Base-by-base conservation (phyloP, 1,140 invertebrate genomes). In the Sesamia nonagrioides region DNA sequence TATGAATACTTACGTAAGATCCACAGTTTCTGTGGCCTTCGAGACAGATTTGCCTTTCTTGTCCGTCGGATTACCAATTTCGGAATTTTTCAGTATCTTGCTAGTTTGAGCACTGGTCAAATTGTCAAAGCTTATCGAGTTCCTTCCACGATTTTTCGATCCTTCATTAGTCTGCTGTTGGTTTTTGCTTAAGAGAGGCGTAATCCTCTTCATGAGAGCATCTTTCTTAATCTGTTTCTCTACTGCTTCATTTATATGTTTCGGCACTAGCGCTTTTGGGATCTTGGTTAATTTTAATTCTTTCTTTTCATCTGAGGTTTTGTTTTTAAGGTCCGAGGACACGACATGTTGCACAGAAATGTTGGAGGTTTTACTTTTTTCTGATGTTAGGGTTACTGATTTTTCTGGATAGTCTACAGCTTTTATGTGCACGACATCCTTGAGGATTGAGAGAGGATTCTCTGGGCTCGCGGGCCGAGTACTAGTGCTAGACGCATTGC, bases 351-450 rank as follows among this genome's bases (percentile, higher is more conserved):
- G 21, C 54, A 58, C 54, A 15, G 18, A 27, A 33, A 58, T 58
- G 21, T 58, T 58, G 54, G 54, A 13, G 21, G 8, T 27, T 27
- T 13, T 33, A 58, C 42, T 27, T 27, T 50, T 48, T 4, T 5
- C 0, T 61, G 33, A 6, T 6, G 3, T 2, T 40, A 37, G 21
- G 3, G 3, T 27, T 13, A 27, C 21, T 0, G 54, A 27, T 13
- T 58, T 58, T 0, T 61, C 60, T 6, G 60, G 21, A n/a, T 50
- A 69, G 66, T 80, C 72, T 15, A 52, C n/a, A 33, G 90, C 90
- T 63, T 84, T 85, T 63, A 92, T 92, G 37, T 89, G 90, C 6
- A 92, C 80, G 5, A 90, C 86, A 60, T 91, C 78, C 72, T 86
- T 84, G 7, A 92, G 56, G 17, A 92, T 84, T 0, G 86, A 86